Evolutionary conservation across 2,113 vertebrate species (phyloP).

Genomic region (Riparia riparia): DNA sequence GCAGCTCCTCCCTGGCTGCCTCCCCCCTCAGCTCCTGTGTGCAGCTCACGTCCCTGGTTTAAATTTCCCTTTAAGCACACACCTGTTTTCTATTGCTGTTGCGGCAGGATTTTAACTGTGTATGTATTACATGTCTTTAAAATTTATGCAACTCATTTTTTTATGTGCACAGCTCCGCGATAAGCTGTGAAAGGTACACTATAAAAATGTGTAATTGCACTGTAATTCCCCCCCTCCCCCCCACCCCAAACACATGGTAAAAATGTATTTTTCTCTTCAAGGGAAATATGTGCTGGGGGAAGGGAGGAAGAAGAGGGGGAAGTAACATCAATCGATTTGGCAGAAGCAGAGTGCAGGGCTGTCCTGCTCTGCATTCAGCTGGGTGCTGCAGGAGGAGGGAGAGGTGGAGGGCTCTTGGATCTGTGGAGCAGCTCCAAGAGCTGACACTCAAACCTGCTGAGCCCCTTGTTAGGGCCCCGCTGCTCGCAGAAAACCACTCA

Average conservation of each 20-base stretch:
- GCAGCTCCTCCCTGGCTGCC: background rate
- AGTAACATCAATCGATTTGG: background rate
- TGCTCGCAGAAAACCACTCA: background rate
- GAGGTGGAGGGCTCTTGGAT: background rate
- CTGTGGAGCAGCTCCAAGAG: background rate
- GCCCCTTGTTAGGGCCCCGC: background rate
- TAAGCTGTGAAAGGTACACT: conserved; percentile 46
- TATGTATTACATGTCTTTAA: conserved; percentile 69
- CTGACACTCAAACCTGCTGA: background rate
- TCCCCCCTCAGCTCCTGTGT: background rate
- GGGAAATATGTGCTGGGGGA: background rate
- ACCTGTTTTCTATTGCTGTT: conserved; percentile 67
- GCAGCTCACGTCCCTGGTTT: conserved; percentile 48
- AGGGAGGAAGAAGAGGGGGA: background rate
- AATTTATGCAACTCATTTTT: conserved; percentile 73
- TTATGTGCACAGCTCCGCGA: conserved; percentile 43
- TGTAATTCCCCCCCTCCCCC: background rate
- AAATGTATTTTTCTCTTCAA: background rate
- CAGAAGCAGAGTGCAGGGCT: background rate
- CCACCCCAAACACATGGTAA: background rate
- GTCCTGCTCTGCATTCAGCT: background rate
- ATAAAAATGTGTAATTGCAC: conserved; percentile 67
- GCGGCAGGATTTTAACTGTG: conserved; percentile 57
- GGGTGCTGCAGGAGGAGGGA: background rate
- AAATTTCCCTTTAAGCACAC: conserved; percentile 64